Base-by-base conservation (phyloP, 2,797 vertebrate species). In the Thripadectes ignobilis region DNA sequence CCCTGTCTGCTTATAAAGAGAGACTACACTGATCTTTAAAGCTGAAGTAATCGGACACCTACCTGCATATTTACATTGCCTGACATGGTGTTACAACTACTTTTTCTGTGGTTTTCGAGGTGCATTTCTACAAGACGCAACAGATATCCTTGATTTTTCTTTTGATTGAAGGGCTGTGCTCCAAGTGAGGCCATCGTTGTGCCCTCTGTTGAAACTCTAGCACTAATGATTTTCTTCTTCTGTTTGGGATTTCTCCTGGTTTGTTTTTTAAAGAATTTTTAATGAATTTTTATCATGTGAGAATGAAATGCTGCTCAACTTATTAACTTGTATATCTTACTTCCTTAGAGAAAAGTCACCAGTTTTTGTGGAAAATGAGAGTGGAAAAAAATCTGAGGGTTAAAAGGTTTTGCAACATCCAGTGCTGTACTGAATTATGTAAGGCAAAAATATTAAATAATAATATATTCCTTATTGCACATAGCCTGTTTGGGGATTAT, bases 391-490 rank as follows among this genome's bases (percentile, higher is more conserved):
- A 73, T 39, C 11, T 39, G 68, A 76, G 29, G 69, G 59, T 85
- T 79, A 87, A 74, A 89, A 96, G 85, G 66, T 81, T 86, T 88
- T 65, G 61, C 82, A 86, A 30, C 34, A 94, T 78, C 36, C 9
- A 92, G 32, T 59, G 26, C 36, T 83, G 30, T 72, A 43, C 73
- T 96, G 91, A 96, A 95, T 96, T 94, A 97, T 95, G 68, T 92
- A 96, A 90, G 58, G 45, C 51, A 88, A 89, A 94, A 84, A 61
- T 96, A 93, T 94, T 95, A 89, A 95, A 85, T 92, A 95, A 79
- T 91, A 92, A 88, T 80, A 77, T 82, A 73, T 93, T 80, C 78
- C 61, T 78, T 91, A 92, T 96, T 92, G 65, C 72, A 83, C 55
- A 45, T 29, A 85, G 18, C 26, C 54, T 93, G 22, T 85, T 95